phyloP scores from a whole-genome alignment of 1,140 invertebrate species.

The Diabrotica undecimpunctata region DNA sequence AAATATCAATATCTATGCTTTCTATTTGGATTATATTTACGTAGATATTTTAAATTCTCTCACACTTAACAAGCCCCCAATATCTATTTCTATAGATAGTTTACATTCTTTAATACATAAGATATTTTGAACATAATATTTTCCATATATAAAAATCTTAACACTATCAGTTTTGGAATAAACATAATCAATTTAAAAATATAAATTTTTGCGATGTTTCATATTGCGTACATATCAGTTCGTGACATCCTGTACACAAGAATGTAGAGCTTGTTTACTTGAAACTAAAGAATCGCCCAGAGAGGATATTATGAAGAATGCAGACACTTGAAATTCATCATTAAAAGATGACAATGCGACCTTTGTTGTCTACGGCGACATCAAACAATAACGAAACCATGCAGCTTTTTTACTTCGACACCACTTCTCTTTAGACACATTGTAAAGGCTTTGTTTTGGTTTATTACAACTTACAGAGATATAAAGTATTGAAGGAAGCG shows the following conservation, averaged over 20 bases:
- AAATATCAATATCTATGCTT: too few relatives aligned
- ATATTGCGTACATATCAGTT: background rate
- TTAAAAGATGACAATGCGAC: constrained; percentile 21
- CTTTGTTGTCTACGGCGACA: constrained; percentile 15
- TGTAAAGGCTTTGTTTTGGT: background rate
- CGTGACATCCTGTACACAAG: background rate
- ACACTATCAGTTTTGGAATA: too few relatives aligned
- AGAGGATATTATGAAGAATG: constrained; percentile 14
- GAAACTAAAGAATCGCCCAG: constrained; percentile 15
- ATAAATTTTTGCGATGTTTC: too few relatives aligned
- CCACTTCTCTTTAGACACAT: constrained; percentile 2
- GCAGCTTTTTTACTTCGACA: constrained; percentile 10
- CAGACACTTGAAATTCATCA: constrained; percentile 19
- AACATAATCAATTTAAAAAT: too few relatives aligned
- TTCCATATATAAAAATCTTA: too few relatives aligned
- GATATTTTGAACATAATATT: too few relatives aligned
- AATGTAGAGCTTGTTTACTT: constrained; percentile 11
- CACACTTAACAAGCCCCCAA: too few relatives aligned
- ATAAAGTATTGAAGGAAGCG: too few relatives aligned
- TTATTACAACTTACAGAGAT: background rate
- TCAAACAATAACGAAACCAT: constrained; percentile 23
- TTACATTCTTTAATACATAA: too few relatives aligned
- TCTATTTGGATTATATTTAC: too few relatives aligned
- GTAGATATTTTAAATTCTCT: too few relatives aligned
- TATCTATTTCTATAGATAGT: too few relatives aligned